These are phyloP conservation scores for Phodopus roborovskii DNA, from an alignment of 2,113 vertebrate genomes.

Conservation along the genomic window DNA sequence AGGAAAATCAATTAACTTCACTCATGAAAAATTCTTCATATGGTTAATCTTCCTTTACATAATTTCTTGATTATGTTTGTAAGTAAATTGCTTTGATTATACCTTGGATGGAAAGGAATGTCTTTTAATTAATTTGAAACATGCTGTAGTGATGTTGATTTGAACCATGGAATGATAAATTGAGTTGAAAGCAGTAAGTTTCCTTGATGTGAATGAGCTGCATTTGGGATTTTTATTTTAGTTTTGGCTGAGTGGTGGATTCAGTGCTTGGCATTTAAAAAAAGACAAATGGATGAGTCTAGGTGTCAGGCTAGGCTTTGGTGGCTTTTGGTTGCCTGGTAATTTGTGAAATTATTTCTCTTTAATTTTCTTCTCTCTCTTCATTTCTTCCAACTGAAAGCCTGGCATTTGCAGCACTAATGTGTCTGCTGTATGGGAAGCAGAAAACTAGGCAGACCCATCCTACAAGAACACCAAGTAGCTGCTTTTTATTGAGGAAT, in stretches of 20 bases:
- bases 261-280: slow-evolving; percentile 61
- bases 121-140: slow-evolving; percentile 87
- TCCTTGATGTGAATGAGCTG: slow-evolving; percentile 68
- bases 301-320: background rate
- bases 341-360: slow-evolving; percentile 50
- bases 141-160: slow-evolving; percentile 78
- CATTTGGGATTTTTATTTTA: slow-evolving; percentile 55
- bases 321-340: background rate
- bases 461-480: background rate
- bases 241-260: slow-evolving; percentile 20
- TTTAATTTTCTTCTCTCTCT: background rate
- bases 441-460: background rate
- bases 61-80: slow-evolving; percentile 86
- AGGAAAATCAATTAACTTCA: slow-evolving; percentile 88
- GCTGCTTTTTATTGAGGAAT: background rate
- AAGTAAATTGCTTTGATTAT: slow-evolving; percentile 88
- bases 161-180: slow-evolving; percentile 81
- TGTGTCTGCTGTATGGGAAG: background rate
- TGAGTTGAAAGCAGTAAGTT: slow-evolving; percentile 65
- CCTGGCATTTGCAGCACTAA: background rate
- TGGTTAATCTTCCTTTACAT: slow-evolving; percentile 82
- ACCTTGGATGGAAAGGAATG: slow-evolving; percentile 83
- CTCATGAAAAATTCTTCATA: slow-evolving; percentile 84
- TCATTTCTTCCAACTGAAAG: background rate
- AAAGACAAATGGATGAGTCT: background rate